These are phyloP conservation scores for Melieria crassipennis DNA, from an alignment of 2,888 invertebrate species.

Conservation along the genomic window DNA sequence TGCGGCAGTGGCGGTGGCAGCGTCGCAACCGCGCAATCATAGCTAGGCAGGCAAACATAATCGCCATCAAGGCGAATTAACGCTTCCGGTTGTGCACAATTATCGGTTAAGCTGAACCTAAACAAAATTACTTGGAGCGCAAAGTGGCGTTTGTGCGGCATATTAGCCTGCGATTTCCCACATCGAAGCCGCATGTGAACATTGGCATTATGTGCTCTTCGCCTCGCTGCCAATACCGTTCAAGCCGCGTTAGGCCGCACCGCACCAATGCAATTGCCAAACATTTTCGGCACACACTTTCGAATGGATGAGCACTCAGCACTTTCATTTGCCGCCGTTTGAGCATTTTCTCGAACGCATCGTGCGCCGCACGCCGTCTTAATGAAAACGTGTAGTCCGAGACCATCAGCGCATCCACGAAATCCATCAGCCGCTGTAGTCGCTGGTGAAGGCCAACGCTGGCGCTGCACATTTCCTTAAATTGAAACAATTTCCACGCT, in stretches of 20 bases:
- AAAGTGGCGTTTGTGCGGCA: neutral
- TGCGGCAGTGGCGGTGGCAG: too few species aligned
- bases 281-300: too few species aligned
- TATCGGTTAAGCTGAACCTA: conserved; percentile 25
- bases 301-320: too few species aligned
- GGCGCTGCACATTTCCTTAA: conserved; percentile 34
- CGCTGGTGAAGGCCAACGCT: conserved; percentile 22
- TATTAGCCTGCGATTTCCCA: neutral
- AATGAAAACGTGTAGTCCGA: too few species aligned
- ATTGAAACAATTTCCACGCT: conserved; percentile 56
- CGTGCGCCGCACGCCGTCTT: too few species aligned
- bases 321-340: too few species aligned
- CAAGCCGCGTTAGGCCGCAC: too few species aligned
- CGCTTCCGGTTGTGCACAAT: conserved; percentile 40
- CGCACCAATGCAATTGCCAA: too few species aligned
- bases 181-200: neutral
- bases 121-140: neutral
- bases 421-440: conserved; percentile 10
- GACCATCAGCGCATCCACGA: neutral
- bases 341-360: too few species aligned
- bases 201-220: too few species aligned
- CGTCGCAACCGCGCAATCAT: too few species aligned
- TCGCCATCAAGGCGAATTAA: conserved; percentile 36
- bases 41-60: conserved; percentile 19
- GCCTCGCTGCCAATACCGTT: too few species aligned